A percentile compares a stretch with the other conserved stretches of the same genome.
These are phyloP conservation scores for Labroides dimidiatus DNA, from an alignment of 2,797 vertebrate species.

Conservation along the genomic window DNA sequence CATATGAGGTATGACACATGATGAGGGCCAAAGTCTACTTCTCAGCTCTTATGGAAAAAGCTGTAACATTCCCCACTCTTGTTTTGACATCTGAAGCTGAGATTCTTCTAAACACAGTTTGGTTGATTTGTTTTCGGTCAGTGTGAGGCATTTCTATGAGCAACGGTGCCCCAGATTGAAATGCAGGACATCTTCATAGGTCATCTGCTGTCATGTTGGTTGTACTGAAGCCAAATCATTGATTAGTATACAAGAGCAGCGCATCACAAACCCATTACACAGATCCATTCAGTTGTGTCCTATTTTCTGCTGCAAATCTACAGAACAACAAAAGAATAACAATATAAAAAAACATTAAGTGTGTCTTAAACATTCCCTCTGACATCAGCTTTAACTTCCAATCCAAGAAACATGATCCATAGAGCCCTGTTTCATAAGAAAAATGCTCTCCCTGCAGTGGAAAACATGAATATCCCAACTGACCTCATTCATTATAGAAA, in stretches of 20 bases:
- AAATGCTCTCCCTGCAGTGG: constrained; percentile 18
- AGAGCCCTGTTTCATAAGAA: constrained; percentile 2
- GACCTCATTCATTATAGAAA: constrained; percentile 50
- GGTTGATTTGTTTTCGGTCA: constrained; percentile 14
- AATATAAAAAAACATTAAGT: background rate
- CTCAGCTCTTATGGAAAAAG: constrained; percentile 25
- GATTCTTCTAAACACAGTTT: constrained; percentile 34
- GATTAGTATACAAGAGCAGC: constrained; percentile 63
- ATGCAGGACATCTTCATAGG: constrained; percentile 35
- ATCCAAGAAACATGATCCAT: constrained; percentile 5
- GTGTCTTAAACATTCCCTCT: background rate
- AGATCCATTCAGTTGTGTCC: constrained; percentile 72
- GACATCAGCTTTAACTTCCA: constrained; percentile 4
- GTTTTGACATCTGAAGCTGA: background rate
- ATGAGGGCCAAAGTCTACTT: constrained; percentile 15
- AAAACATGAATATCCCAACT: constrained; percentile 44
- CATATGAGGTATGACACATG: constrained; percentile 23
- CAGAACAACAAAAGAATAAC: constrained; percentile 11
- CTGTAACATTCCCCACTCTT: constrained; percentile 6
- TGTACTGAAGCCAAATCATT: constrained; percentile 60
- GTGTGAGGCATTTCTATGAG: constrained; percentile 12
- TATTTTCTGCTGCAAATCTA: constrained; percentile 37
- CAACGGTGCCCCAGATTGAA: constrained; percentile 60
- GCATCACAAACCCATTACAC: constrained; percentile 61
- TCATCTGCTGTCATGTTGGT: constrained; percentile 55